Percentiles rank a stretch among this genome's conserved stretches.
These are phyloP conservation scores for Sarcoramphus papa DNA, from an alignment of 2,797 vertebrate genomes.

Conservation along the genomic window DNA sequence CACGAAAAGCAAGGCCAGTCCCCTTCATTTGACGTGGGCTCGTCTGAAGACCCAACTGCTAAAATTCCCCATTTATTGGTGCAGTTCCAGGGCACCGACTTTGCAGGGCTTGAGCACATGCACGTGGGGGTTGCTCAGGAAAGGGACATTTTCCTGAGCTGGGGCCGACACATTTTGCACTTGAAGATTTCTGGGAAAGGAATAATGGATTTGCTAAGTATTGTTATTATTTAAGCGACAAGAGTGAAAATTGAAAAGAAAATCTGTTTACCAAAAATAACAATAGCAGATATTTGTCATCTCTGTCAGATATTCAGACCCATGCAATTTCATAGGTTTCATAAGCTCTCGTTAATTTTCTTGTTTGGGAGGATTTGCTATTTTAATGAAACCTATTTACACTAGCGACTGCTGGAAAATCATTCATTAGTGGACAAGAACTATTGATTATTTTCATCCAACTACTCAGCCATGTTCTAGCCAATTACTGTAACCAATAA, in stretches of 20 bases:
- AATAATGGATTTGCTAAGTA: constrained; percentile 17
- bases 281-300: constrained; percentile 49
- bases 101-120: not conserved
- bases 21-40: not conserved
- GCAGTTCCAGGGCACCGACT: not conserved
- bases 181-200: not conserved
- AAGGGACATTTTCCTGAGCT: not conserved
- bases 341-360: constrained; percentile 47
- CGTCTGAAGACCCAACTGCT: not conserved
- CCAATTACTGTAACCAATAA: constrained; percentile 63
- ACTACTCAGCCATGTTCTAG: constrained; percentile 36
- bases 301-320: constrained; percentile 38
- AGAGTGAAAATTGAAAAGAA: constrained; percentile 38
- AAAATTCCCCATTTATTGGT: not conserved
- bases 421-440: constrained; percentile 60
- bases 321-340: constrained; percentile 34
- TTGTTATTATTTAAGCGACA: constrained; percentile 20
- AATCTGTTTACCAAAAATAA: constrained; percentile 51
- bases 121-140: not conserved
- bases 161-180: fast-evolving
- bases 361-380: constrained; percentile 49
- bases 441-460: constrained; percentile 66
- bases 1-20: fast-evolving
- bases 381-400: constrained; percentile 64
- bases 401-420: constrained; percentile 45